Evolutionary conservation across 2,888 invertebrate species (phyloP).

Genomic region (Tenthredo scrophulariae): DNA sequence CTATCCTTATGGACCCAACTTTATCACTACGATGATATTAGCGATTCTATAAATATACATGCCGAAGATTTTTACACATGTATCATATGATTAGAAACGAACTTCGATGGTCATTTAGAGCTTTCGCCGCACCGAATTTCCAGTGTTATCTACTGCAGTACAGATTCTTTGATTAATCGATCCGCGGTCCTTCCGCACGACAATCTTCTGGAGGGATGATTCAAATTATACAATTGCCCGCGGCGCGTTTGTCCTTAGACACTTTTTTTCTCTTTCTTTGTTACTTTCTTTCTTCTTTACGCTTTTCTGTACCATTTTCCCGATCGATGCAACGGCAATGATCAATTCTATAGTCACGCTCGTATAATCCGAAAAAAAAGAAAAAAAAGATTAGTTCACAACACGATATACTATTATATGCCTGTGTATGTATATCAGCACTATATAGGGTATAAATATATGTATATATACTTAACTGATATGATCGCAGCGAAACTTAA

Average conservation of each 20-base stretch:
- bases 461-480: not conserved
- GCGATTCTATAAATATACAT: not conserved
- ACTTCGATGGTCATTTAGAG: not conserved
- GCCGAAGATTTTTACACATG: not conserved
- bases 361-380: not conserved
- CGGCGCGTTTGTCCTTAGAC: not conserved
- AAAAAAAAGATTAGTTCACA: too few relatives aligned
- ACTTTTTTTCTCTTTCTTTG: not conserved
- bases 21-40: not conserved
- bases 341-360: not conserved
- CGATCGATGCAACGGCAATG: slow-evolving; percentile 1
- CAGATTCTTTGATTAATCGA: slow-evolving; percentile 31
- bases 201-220: slow-evolving; percentile 8
- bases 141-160: slow-evolving; percentile 20
- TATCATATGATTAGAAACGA: not conserved
- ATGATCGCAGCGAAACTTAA: not conserved
- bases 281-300: not conserved
- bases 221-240: slow-evolving; percentile 7
- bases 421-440: not conserved
- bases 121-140: not conserved
- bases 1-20: not conserved
- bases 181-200: not conserved
- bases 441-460: not conserved
- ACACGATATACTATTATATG: not conserved
- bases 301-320: not conserved